Conservation (phyloP, 2,888 invertebrate genomes). For the Eupeodes latifasciatus region DNA sequence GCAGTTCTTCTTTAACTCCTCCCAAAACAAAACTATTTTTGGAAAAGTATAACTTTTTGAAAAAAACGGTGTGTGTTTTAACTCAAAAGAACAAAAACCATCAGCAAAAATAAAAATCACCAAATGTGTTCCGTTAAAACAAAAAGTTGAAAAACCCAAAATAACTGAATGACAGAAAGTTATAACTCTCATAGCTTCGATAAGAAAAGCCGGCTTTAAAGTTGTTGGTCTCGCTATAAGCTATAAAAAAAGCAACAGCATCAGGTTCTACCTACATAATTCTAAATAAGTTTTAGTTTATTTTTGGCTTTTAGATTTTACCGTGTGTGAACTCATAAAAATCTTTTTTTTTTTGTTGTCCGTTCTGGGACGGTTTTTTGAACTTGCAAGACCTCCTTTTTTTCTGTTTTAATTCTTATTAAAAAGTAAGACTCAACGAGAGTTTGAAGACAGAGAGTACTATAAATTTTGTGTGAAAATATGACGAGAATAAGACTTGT, state of each 20-base stretch:
- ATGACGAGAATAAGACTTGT: slow-evolving; percentile 75
- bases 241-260: slow-evolving; percentile 5
- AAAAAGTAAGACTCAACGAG: slow-evolving; percentile 25
- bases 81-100: slow-evolving; percentile 17
- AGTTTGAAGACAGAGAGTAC: slow-evolving; percentile 25
- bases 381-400: slow-evolving; percentile 61
- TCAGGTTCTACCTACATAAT: slow-evolving; percentile 54
- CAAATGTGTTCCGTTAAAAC: slow-evolving; percentile 57
- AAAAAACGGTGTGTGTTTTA: slow-evolving; percentile 23
- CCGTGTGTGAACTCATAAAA: slow-evolving; percentile 68
- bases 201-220: slow-evolving; percentile 61
- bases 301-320: slow-evolving; percentile 32
- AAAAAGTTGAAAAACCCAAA: slow-evolving; percentile 40
- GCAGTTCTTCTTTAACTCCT: slow-evolving; percentile 54
- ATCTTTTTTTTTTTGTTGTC: slow-evolving; percentile 34
- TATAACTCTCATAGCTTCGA: slow-evolving; percentile 43
- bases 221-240: slow-evolving; percentile 32
- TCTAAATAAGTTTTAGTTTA: slow-evolving; percentile 41
- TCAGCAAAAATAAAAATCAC: slow-evolving; percentile 17
- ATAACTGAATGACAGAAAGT: slow-evolving; percentile 47
- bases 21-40: slow-evolving; percentile 4
- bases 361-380: slow-evolving; percentile 55
- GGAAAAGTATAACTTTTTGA: slow-evolving; percentile 35
- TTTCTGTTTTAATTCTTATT: too few relatives aligned
- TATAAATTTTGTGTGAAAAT: slow-evolving; percentile 68